Base-by-base conservation (phyloP, 2,113 vertebrate genomes). In the Notiomystis cincta region DNA sequence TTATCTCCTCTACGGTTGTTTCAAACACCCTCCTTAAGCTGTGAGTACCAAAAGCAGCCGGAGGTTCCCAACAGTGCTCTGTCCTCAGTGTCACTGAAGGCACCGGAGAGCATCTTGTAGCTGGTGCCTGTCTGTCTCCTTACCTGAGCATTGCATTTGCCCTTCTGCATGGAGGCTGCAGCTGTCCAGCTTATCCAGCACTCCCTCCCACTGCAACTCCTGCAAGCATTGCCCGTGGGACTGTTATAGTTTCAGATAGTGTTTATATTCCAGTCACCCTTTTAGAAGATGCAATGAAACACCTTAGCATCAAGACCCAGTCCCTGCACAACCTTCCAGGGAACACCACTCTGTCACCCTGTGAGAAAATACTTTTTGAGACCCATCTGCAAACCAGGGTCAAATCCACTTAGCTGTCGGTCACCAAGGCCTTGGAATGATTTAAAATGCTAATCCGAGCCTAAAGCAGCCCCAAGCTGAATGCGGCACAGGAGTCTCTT, bases 341-440 rank as follows among this genome's bases (percentile, higher is more conserved):
- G 56, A 75, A 20, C 23, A 51, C 22, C 5, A 0, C 19, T 45
- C 51, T 28, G 9, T 54, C 65, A 15, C 16, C 44, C 47, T 2
- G 3, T 8, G 56, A 38, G 17, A 77, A 87, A 91, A 83, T 13
- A 28, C 23, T 24, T 60, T 53, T 19, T 0, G 5, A 84, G 81
- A 85, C 22, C 53, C 35, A 7, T 30, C 40, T 22, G 27, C 56
- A 64, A 57, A 17, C 10, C 38, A 24, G 42, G 38, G 58, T 86
- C 42, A 57, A 65, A 72, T 53, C 66, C 61, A 37, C 57, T 44
- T 18, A 8, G 22, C 60, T 37, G 48, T 15, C 1, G 0, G 35
- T 71, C 25, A 7, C 31, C 1, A 2, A 4, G 0, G 1, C 82
- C 22, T 73, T 53, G 14, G 37, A 38, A 73, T 60, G 13, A 64